These are phyloP conservation scores for Galendromus occidentalis DNA, from an alignment of 1,140 invertebrate species.

Conservation along the genomic window DNA sequence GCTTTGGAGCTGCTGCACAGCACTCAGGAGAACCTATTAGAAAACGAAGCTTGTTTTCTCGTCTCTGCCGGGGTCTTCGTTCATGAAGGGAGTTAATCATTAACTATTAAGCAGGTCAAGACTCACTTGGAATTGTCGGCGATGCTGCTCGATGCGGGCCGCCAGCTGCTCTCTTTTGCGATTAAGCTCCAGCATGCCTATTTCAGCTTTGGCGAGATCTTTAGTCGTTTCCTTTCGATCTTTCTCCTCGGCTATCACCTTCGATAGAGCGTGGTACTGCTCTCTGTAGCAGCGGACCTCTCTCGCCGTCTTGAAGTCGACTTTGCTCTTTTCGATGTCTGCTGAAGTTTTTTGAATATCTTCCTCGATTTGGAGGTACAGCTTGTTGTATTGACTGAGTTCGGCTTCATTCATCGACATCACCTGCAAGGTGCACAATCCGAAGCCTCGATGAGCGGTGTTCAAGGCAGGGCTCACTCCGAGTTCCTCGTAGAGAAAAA, in stretches of 20 bases:
- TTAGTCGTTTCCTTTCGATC: neutral
- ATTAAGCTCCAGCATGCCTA: neutral
- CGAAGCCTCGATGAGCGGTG: neutral
- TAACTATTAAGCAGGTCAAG: no score
- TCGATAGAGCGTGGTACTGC: neutral
- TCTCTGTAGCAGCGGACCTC: neutral
- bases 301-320: neutral
- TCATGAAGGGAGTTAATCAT: no score
- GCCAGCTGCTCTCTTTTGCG: neutral
- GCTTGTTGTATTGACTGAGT: constrained; percentile 55
- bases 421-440: constrained; percentile 31
- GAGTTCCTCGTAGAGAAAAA: neutral
- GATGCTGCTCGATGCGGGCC: neutral
- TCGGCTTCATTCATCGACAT: constrained; percentile 62
- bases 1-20: neutral
- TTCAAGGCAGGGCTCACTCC: neutral
- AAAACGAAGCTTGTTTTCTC: no score
- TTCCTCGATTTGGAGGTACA: constrained; percentile 49
- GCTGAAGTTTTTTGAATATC: neutral
- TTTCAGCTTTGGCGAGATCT: neutral
- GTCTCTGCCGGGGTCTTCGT: no score
- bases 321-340: no score
- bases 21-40: neutral
- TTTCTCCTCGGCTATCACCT: neutral
- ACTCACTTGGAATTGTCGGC: neutral